phyloP scores from a whole-genome alignment of 2,888 invertebrate species.

The Trypoxylon attenuatum region DNA sequence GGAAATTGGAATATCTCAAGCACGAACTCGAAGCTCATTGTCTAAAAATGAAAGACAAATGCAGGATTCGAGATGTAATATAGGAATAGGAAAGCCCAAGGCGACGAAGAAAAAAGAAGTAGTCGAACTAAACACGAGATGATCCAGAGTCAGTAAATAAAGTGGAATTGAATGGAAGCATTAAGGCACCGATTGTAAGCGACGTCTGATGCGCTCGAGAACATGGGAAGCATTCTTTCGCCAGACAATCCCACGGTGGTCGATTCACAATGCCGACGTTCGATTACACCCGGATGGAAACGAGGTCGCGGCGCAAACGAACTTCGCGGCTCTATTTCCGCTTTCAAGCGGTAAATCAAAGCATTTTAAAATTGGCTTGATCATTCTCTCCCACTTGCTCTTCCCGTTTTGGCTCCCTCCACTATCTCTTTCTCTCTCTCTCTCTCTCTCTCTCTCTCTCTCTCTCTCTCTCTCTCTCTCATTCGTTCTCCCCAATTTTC shows the following conservation, averaged over 20 bases:
- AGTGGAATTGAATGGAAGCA: constrained; percentile 25
- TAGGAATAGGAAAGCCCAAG: constrained; percentile 4
- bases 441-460: not conserved
- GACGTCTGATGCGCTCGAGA: constrained; percentile 43
- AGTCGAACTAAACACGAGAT: constrained; percentile 12
- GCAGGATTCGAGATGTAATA: not conserved
- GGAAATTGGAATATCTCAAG: too few species aligned
- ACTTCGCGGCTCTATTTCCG: constrained; percentile 66
- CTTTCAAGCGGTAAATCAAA: constrained; percentile 69
- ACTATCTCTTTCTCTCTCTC: constrained; percentile 3
- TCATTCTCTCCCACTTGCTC: not conserved
- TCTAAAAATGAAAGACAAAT: constrained; percentile 21
- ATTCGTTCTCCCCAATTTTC: too few species aligned
- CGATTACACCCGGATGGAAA: constrained; percentile 46
- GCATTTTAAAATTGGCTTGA: constrained; percentile 64
- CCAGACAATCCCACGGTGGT: constrained; percentile 36
- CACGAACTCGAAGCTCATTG: too few species aligned
- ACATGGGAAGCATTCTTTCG: constrained; percentile 33
- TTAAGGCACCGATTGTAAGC: constrained; percentile 34
- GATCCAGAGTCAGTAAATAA: constrained; percentile 16
- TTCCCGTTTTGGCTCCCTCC: constrained; percentile 15
- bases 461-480: not conserved
- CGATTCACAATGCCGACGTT: constrained; percentile 39
- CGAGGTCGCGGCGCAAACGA: constrained; percentile 52
- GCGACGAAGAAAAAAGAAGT: constrained; percentile 11